phyloP scores from a whole-genome alignment of 2,113 vertebrate species.

The Bettongia penicillata region DNA sequence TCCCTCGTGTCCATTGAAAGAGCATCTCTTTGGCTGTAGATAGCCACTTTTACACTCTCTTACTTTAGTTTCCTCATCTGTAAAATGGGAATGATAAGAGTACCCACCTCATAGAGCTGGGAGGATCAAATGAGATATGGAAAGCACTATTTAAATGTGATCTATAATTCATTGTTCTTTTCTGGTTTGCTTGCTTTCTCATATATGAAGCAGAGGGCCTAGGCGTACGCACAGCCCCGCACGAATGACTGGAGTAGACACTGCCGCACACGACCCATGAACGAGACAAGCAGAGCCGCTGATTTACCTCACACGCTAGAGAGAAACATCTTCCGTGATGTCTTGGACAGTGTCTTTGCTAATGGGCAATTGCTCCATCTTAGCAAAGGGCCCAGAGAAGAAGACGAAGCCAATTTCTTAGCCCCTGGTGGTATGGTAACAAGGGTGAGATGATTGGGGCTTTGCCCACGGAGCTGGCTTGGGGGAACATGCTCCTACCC shows the following conservation, averaged over 20 bases:
- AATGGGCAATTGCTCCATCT: not conserved
- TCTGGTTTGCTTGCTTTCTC: slow-evolving; percentile 15
- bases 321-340: not conserved
- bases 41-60: not conserved
- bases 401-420: not conserved
- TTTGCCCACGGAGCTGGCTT: too few species aligned
- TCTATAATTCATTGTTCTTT: not conserved
- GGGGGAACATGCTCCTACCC: too few species aligned
- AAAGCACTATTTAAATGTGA: too few species aligned
- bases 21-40: too few species aligned
- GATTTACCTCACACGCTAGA: not conserved
- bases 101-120: too few species aligned
- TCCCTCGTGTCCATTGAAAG: not conserved
- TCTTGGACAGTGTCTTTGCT: not conserved
- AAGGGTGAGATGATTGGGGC: too few species aligned
- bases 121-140: too few species aligned
- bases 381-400: not conserved
- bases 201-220: not conserved
- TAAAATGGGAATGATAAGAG: not conserved
- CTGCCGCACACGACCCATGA: not conserved
- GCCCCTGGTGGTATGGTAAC: not conserved
- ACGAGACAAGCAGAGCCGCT: not conserved
- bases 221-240: not conserved
- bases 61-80: not conserved
- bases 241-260: not conserved